phyloP scores from a whole-genome alignment of 30 jellyfish, hydroid and myxozoan species.

The Aurelia sp. region DNA sequence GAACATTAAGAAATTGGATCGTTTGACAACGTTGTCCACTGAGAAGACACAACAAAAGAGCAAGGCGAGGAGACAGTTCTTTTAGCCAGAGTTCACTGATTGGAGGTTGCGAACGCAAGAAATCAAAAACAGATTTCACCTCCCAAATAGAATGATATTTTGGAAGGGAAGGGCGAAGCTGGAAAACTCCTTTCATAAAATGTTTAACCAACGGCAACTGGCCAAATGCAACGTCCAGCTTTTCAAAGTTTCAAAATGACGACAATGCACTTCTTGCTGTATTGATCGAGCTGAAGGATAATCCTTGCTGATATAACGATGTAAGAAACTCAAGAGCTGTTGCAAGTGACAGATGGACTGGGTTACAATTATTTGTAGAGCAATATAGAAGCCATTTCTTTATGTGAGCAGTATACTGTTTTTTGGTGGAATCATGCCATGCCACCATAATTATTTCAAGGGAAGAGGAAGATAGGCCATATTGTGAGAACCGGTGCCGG shows the following conservation, averaged over 20 bases:
- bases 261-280: too few species aligned
- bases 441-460: too few species aligned
- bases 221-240: neutral
- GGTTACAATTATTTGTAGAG: too few species aligned
- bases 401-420: too few species aligned
- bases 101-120: neutral
- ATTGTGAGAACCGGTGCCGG: too few species aligned
- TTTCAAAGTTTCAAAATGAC: neutral
- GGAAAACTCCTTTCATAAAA: slow-evolving; percentile 14
- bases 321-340: too few species aligned
- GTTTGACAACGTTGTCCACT: slow-evolving; percentile 32
- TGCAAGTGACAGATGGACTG: too few species aligned
- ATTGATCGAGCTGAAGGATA: too few species aligned
- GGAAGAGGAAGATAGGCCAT: too few species aligned
- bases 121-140: neutral
- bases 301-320: too few species aligned
- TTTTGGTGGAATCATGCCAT: too few species aligned
- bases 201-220: slow-evolving; percentile 23
- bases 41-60: neutral
- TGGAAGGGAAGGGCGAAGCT: slow-evolving; percentile 23
- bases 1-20: neutral
- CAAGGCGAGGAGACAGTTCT: slow-evolving; percentile 6
- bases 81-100: neutral
- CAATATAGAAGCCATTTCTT: too few species aligned
- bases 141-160: slow-evolving; percentile 1